Conservation (phyloP, 2,113 vertebrate genomes). For the Pogona vitticeps region DNA sequence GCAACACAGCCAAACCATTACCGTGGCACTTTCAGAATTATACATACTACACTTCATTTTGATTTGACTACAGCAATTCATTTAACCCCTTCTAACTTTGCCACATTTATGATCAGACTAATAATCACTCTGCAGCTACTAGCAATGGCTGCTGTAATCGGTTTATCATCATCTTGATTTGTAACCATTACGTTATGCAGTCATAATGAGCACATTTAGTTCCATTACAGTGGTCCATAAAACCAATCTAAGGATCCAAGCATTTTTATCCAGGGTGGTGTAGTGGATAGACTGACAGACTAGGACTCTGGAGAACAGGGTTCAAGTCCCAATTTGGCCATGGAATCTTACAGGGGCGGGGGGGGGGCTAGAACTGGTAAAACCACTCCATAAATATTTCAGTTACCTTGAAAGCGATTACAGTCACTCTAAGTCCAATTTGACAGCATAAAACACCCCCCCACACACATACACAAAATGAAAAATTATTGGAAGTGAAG, state of each 20-base stretch:
- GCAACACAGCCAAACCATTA: neutral
- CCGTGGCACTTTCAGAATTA: neutral
- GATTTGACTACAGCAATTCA: neutral
- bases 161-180: neutral
- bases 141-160: neutral
- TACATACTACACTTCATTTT: neutral
- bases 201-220: neutral
- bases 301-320: no score
- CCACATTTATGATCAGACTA: neutral
- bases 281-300: no score
- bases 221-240: neutral
- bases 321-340: no score
- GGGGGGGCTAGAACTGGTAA: no score
- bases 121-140: neutral
- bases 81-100: neutral
- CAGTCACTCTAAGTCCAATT: no score
- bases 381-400: no score
- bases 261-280: neutral
- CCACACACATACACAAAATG: no score
- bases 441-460: no score
- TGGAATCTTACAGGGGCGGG: no score
- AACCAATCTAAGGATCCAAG: neutral
- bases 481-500: neutral
- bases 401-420: no score
- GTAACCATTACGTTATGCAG: neutral